phyloP scores from a whole-genome alignment of 2,797 vertebrate genomes.

The Takifugu rubripes region DNA sequence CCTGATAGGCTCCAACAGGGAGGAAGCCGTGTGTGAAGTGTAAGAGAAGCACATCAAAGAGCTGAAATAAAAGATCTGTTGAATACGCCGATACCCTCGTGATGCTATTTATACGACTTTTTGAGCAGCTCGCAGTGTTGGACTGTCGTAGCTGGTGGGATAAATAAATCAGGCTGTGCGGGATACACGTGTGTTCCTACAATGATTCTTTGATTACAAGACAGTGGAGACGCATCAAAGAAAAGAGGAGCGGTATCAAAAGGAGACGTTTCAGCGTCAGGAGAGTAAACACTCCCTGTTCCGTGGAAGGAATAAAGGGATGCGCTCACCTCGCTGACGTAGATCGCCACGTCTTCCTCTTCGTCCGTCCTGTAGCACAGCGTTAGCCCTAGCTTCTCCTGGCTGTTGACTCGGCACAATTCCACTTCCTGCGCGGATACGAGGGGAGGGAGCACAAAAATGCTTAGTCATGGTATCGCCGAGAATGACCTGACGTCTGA shows the following conservation, averaged over 20 bases:
- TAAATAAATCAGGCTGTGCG: background rate
- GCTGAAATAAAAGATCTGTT: constrained; percentile 14
- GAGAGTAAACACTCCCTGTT: background rate
- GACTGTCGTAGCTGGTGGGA: constrained; percentile 5
- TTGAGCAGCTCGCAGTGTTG: background rate
- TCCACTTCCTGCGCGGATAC: constrained; percentile 83
- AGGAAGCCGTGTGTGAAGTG: constrained; percentile 26
- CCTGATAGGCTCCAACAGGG: constrained; percentile 10
- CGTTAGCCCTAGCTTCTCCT: constrained; percentile 94
- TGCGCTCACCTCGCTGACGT: constrained; percentile 89
- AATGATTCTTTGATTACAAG: constrained; percentile 17
- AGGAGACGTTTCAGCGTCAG: background rate
- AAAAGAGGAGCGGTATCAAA: constrained; percentile 7
- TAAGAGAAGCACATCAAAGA: constrained; percentile 58
- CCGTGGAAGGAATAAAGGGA: background rate
- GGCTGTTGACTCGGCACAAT: constrained; percentile 86
- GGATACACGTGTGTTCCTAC: constrained; percentile 6
- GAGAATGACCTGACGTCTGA: no score
- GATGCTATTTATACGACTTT: no score
- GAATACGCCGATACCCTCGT: constrained; percentile 33
- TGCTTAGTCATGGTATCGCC: no score
- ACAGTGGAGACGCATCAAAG: constrained; percentile 20
- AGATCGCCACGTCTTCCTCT: constrained; percentile 92
- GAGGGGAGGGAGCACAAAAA: background rate
- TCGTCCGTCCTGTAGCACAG: constrained; percentile 97